These are phyloP conservation scores for Anoplolepis gracilipes DNA, from an alignment of 1,140 invertebrate species.

Conservation along the genomic window DNA sequence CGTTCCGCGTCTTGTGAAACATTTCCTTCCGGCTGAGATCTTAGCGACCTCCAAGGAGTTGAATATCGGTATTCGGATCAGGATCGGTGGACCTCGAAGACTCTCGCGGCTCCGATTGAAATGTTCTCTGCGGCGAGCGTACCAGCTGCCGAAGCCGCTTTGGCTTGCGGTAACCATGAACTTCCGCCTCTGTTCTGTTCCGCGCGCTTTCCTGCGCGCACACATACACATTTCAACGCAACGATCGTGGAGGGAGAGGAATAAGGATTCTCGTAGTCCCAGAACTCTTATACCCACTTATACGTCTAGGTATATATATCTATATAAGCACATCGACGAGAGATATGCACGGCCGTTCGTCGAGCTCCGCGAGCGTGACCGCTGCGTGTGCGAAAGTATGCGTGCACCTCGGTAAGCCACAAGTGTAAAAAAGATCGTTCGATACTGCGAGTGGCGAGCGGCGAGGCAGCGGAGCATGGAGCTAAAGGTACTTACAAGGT, in stretches of 20 bases:
- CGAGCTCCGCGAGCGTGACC: conserved; percentile 37
- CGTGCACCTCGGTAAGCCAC: conserved; percentile 43
- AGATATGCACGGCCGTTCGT: conserved; percentile 33
- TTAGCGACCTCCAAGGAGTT: conserved; percentile 62
- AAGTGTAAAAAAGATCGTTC: conserved; percentile 37
- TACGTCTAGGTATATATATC: not conserved
- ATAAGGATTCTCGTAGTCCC: not conserved
- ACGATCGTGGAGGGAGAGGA: not conserved
- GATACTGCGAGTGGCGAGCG: conserved; percentile 40
- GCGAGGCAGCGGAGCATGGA: conserved; percentile 63
- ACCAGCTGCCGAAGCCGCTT: conserved; percentile 45
- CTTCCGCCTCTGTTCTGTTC: conserved; percentile 62
- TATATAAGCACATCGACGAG: not conserved
- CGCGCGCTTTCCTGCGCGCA: conserved; percentile 31
- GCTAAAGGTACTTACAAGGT: conserved; percentile 38
- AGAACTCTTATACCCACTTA: conserved; percentile 43
- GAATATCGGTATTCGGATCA: conserved; percentile 73
- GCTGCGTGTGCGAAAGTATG: conserved; percentile 58
- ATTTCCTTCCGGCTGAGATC: conserved; percentile 63
- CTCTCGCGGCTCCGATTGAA: conserved; percentile 67
- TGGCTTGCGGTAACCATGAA: conserved; percentile 61
- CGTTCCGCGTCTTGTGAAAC: conserved; percentile 43
- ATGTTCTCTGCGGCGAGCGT: conserved; percentile 56
- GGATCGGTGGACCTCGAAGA: conserved; percentile 68
- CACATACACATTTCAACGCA: not conserved